Evolutionary conservation across 2,797 vertebrate species (phyloP).

Genomic region (Eulemur coronatus): DNA sequence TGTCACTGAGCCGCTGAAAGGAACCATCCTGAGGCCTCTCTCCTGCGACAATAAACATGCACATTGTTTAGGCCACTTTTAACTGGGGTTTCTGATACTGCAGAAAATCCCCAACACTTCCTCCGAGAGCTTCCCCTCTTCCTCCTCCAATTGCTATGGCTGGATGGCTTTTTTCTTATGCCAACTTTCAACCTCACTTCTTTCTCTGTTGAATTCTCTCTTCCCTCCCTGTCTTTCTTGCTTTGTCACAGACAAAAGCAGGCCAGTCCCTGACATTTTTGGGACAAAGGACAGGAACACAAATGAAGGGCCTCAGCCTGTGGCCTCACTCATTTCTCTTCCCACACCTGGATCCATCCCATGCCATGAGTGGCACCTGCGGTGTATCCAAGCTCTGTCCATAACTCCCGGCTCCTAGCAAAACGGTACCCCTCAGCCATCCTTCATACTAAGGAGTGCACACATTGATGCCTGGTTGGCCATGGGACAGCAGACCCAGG

Average conservation of each 20-base stretch:
- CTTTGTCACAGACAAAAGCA: not conserved
- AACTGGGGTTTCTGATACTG: not conserved
- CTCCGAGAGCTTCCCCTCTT: not conserved
- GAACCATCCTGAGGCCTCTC: not conserved
- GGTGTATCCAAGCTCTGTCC: not conserved
- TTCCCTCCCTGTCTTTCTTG: not conserved
- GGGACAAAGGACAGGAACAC: not conserved
- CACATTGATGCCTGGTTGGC: not conserved
- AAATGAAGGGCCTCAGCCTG: not conserved
- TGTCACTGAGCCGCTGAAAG: not conserved
- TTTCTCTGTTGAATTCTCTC: not conserved
- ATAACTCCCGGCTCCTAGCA: not conserved
- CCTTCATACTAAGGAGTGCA: not conserved
- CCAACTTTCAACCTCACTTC: not conserved
- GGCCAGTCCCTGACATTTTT: not conserved
- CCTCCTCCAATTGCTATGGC: not conserved
- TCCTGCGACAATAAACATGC: not conserved
- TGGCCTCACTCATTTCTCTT: not conserved
- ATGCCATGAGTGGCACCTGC: not conserved
- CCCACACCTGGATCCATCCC: not conserved
- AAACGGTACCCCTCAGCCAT: not conserved
- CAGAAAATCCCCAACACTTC: not conserved
- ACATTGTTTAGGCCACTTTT: not conserved
- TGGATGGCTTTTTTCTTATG: not conserved
- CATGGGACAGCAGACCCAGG: not conserved